phyloP scores from a whole-genome alignment of 1,140 invertebrate species.

The Diploscapter pachys region DNA sequence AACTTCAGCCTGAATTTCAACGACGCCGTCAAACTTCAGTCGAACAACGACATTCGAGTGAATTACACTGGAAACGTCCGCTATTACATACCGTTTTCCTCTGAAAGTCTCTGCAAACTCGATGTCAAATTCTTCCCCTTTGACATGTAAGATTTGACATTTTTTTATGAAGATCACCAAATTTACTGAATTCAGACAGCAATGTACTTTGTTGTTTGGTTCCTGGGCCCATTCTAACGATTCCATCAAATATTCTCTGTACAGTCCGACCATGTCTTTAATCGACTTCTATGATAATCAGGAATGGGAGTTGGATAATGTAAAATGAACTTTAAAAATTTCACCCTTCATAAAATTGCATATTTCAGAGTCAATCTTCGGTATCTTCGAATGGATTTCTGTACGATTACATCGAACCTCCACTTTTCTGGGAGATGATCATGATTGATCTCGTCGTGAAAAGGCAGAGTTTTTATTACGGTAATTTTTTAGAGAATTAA shows the following conservation, averaged over 20 bases:
- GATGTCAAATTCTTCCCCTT: slow-evolving; percentile 59
- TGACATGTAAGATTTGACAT: slow-evolving; percentile 49
- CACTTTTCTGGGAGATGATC: slow-evolving; percentile 58
- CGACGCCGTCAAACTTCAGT: slow-evolving; percentile 55
- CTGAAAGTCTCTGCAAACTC: slow-evolving; percentile 47
- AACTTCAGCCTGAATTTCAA: slow-evolving; percentile 55
- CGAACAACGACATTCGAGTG: slow-evolving; percentile 56
- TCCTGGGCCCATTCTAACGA: slow-evolving; percentile 59
- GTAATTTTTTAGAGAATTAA: slow-evolving; percentile 31
- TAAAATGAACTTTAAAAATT: neutral
- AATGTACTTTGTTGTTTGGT: slow-evolving; percentile 53
- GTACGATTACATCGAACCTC: slow-evolving; percentile 57
- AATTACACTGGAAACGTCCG: slow-evolving; percentile 55
- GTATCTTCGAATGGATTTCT: slow-evolving; percentile 56
- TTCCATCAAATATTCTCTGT: slow-evolving; percentile 57
- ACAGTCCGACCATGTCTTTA: slow-evolving; percentile 54
- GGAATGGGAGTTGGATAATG: slow-evolving; percentile 55
- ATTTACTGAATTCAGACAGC: slow-evolving; percentile 40
- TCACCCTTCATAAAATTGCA: slow-evolving; percentile 4
- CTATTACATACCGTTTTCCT: slow-evolving; percentile 56
- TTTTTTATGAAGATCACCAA: no score
- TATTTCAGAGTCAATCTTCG: slow-evolving; percentile 43
- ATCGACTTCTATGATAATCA: slow-evolving; percentile 59
- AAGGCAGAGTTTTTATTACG: slow-evolving; percentile 57
- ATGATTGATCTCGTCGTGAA: slow-evolving; percentile 55